Evolutionary conservation across 2,797 vertebrate genomes (phyloP), one percentile per base, ranked within the genome.

Genomic region (Okamejei kenojei): DNA sequence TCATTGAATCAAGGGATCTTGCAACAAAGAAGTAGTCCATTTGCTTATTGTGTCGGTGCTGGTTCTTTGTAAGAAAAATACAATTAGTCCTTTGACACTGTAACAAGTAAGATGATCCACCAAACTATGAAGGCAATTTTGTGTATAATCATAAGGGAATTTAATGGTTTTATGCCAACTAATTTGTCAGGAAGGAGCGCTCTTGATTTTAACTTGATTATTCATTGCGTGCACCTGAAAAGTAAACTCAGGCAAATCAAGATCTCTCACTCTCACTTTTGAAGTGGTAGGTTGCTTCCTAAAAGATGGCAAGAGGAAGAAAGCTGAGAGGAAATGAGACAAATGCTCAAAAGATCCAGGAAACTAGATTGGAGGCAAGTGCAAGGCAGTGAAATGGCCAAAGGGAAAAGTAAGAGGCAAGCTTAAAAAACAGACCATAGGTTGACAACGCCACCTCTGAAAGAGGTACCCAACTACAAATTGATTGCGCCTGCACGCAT

Each of bases 401-500:
- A 68, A 17, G 65, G 65, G 65, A 68, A 68, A 68, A 68, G 65
- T 17, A 17, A 68, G 65, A 68, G 17, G 2, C 65, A 68, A 68
- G 65, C 65, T 68, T 11, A 68, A 68, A 11, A 17, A 68, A 11
- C 10, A 68, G 65, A 68, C 9, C 65, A 11, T 68, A 54, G 45
- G 45, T 68, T 68, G 65, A 68, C 65, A 68, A 68, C 17, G 65
- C 65, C 65, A 68, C 17, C 13, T 68, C 8, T 68, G 65, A 68
- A 68, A 68, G 65, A 99, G 94, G 99, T 99, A 29, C 98, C 98
- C 93, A 99, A 99, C 96, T 99, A 99, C 96, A 99, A 99, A 93
- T 98, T 99, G 93, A 99, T 99, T 96, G 99, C 98, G 0, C 99
- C 99, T 0, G 98, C 99, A 0, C 99, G 99, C 0, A 99, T 99